Evolutionary conservation across 35 echinoderm and acorn worm genomes (phyloP).

Genomic region (Apostichopus californicus): DNA sequence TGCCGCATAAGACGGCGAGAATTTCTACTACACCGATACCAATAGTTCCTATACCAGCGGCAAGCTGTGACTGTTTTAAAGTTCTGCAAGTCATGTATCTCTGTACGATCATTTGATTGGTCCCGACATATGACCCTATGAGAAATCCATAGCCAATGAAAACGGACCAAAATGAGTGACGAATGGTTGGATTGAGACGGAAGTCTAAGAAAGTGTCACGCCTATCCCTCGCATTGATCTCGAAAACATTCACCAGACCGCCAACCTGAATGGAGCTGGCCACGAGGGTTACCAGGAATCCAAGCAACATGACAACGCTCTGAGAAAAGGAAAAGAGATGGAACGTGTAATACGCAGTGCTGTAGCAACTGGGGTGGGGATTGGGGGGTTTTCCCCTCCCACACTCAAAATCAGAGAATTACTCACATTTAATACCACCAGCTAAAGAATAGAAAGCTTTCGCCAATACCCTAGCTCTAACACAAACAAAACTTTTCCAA

Average conservation of each 20-base stretch:
- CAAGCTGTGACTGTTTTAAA: background rate
- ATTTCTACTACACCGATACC: background rate
- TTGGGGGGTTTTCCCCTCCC: background rate
- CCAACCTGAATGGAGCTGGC: background rate
- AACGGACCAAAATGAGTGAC: conserved; percentile 39
- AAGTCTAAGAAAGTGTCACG: background rate
- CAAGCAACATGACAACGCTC: conserved; percentile 3
- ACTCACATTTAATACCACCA: background rate
- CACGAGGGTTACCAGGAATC: background rate
- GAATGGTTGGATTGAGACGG: conserved; percentile 2
- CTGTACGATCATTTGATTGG: conserved; percentile 34
- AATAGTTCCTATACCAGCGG: background rate
- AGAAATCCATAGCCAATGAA: conserved; percentile 10
- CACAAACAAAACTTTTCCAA: no score
- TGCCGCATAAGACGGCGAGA: background rate
- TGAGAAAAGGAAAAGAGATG: background rate
- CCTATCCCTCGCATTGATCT: background rate
- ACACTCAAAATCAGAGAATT: conserved; percentile 14
- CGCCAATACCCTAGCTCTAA: no score
- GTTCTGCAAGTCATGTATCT: conserved; percentile 30
- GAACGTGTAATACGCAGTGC: background rate
- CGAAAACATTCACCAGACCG: background rate
- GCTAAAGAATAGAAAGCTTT: background rate
- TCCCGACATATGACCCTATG: background rate
- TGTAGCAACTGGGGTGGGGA: conserved; percentile 11